Evolutionary conservation across 2,797 vertebrate species (phyloP), one percentile per base, ranked within the genome.

Genomic region (Helarctos malayanus): DNA sequence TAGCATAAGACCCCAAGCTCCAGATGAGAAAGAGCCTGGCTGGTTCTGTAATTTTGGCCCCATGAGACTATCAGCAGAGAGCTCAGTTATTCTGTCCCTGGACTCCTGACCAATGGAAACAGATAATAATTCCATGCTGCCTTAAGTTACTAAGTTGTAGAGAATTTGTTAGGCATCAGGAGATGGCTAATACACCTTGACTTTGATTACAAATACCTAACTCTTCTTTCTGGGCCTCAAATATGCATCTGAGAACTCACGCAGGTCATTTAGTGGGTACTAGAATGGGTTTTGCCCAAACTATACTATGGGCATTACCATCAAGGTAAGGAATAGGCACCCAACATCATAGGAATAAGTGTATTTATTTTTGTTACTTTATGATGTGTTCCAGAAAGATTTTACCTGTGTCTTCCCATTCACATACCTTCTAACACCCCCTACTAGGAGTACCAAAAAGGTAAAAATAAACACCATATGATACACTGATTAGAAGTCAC

Each of bases 401-500:
- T 96, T 73, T 78, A 13, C 18, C 38, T 57, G 3, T 87, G n/a
- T 68, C 35, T 16, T 75, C 9, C 21, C 27, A 56, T 41, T 75
- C 69, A 18, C 7, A 4, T 59, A 73, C 25, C 38, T 91, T 85
- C 47, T 89, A 86, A 94, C 4, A 38, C 2, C 7, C 21, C 6
- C 45, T 63, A 21, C 35, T 25, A 9, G 69, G 25, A 84, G 12
- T 29, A 83, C 13, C 11, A 69, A n/a, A 86, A 54, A 69, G 6
- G n/a, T 45, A 68, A 88, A 94, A 97, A 79, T 47, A 56, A 93
- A 63, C 38, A 32, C 83, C 27, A 45, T 78, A 29, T 73, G 79
- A 89, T 65, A 47, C 25, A 71, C 23, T 69, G 54, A 92, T 81
- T 92, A 52, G 13, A 98, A 96, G 96, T 97, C 89, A 97, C 76